phyloP scores from a whole-genome alignment of 2,113 vertebrate species.

The Eolophus roseicapilla region DNA sequence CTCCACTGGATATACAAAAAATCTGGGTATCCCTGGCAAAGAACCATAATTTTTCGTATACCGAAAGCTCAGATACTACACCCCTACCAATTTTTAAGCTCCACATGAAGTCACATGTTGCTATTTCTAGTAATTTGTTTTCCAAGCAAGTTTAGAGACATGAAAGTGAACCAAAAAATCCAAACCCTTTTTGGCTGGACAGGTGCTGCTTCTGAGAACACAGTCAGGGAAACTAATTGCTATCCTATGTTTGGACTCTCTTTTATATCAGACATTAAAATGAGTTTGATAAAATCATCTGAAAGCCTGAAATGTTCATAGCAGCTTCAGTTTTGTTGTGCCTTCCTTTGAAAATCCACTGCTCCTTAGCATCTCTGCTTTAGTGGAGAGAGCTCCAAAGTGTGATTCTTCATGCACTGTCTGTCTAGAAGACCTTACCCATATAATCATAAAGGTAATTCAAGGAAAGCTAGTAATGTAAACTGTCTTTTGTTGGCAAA shows the following conservation, averaged over 20 bases:
- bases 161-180: background rate
- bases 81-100: background rate
- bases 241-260: background rate
- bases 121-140: background rate
- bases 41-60: background rate
- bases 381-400: background rate
- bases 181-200: fast-evolving
- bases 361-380: background rate
- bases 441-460: background rate
- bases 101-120: background rate
- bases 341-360: background rate
- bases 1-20: background rate
- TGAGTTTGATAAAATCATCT: background rate
- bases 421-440: background rate
- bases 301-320: background rate
- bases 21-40: background rate
- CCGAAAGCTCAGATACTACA: background rate
- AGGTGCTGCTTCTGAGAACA: background rate
- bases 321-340: background rate
- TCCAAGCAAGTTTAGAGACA: background rate
- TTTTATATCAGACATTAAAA: background rate
- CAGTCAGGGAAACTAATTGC: background rate
- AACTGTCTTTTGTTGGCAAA: background rate
- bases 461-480: background rate
- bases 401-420: background rate